Conservation (phyloP, 2,797 vertebrate species). For the Pipistrellus pygmaeus region DNA sequence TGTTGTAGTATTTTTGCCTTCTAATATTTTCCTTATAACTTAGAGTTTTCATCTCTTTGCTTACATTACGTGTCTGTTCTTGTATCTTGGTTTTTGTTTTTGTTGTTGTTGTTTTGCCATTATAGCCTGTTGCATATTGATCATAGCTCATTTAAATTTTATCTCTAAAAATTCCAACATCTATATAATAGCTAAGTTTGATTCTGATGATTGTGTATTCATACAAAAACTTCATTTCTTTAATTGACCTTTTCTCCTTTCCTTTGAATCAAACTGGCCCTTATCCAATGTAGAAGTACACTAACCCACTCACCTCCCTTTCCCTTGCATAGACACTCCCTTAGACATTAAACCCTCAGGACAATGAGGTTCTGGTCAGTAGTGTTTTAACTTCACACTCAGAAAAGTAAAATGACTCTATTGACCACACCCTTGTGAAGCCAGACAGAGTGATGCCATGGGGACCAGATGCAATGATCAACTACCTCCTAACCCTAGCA, state of each 20-base stretch:
- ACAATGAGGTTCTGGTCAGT: background rate
- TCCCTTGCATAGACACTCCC: background rate
- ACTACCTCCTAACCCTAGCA: background rate
- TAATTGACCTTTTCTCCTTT: background rate
- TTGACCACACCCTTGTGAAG: background rate
- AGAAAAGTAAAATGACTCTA: background rate
- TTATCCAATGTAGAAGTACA: background rate
- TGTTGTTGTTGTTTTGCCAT: background rate
- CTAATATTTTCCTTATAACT: background rate
- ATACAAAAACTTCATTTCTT: background rate
- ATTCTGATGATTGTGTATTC: background rate
- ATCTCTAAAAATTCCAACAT: background rate
- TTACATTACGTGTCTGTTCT: background rate
- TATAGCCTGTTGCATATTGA: background rate
- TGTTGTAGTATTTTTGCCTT: background rate
- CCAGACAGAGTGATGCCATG: background rate
- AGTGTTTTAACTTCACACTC: background rate
- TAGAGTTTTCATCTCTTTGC: background rate
- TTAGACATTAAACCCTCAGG: background rate
- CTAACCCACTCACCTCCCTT: background rate
- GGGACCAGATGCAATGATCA: background rate
- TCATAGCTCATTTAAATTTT: background rate
- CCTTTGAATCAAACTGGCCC: background rate
- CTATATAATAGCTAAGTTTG: background rate
- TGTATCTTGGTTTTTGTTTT: background rate